Conservation (phyloP, 2,113 vertebrate genomes). For the Otolemur garnettii region DNA sequence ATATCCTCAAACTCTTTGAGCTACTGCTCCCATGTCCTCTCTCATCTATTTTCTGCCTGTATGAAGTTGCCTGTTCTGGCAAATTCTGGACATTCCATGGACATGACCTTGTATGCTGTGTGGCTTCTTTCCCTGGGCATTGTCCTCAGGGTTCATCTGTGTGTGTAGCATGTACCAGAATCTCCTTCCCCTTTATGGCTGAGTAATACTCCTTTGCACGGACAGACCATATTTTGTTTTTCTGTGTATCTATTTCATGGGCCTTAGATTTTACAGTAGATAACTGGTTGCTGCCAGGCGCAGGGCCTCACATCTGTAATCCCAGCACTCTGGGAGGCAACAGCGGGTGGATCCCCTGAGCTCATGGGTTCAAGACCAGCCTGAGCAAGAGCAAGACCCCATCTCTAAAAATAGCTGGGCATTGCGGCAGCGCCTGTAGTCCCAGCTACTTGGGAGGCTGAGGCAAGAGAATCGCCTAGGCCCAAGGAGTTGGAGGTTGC, state of each 20-base stretch:
- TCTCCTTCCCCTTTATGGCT: too few relatives aligned
- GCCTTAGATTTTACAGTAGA: background rate
- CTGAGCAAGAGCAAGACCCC: too few relatives aligned
- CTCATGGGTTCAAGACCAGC: too few relatives aligned
- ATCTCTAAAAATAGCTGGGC: too few relatives aligned
- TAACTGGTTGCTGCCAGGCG: background rate
- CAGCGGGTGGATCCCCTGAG: too few relatives aligned
- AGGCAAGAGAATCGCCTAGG: too few relatives aligned
- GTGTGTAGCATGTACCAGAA: fast-evolving
- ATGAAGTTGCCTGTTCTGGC: background rate
- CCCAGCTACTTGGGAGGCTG: too few relatives aligned
- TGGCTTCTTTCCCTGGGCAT: background rate
- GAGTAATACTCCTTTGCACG: background rate
- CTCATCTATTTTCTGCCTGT: background rate
- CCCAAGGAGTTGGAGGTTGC: too few relatives aligned
- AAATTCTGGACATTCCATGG: background rate
- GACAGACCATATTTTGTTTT: background rate
- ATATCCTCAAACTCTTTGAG: too few relatives aligned
- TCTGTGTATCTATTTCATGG: background rate
- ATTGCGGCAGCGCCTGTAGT: too few relatives aligned
- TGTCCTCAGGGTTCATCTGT: background rate
- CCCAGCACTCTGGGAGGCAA: too few relatives aligned
- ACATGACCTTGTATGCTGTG: background rate
- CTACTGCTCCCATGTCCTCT: background rate
- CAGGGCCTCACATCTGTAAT: too few relatives aligned